Base-by-base conservation (phyloP, 2,797 vertebrate species). In the Semotilus atromaculatus region DNA sequence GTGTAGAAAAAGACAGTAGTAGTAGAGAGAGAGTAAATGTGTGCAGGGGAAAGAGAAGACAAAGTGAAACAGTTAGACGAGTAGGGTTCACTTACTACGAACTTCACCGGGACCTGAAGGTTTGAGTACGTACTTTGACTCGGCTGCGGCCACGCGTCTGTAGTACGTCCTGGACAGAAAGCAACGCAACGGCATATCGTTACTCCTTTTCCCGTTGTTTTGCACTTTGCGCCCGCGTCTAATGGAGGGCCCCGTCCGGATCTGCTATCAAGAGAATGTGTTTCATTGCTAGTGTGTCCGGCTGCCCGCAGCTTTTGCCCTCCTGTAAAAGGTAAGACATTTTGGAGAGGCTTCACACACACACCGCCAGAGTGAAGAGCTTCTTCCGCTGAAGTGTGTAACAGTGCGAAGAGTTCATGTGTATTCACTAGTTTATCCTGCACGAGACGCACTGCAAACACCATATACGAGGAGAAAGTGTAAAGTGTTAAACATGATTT, bases 181-280 rank as follows among this genome's bases (percentile, higher is more conserved):
- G 75, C 38, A 66, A 68, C 40, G 64, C 43, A 38, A 43, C 83
- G 23, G 11, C 53, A 6, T 87, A 80, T 58, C 84, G 81, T 86
- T 67, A 40, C 90, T 86, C 3, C 55, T 73, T 83, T 7, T 67
- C 82, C 84, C 66, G 86, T 89, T 88, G 81, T 23, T 80, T 83
- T 88, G 88, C 90, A 90, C 92, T 92, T 89, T 88, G 88, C 91
- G 92, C 91, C 93, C 92, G 93, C 78, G 91, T 93, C 91, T 94
- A 92, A 96, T 96, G 95, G 95, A 96, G 94, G 95, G 95, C 91
- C 94, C 94, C 73, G 95, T 93, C 80, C 93, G 94, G 95, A 96
- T 95, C 90, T 92, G 90, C 89, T 88, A 87, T n/a, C 88, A 84
- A 89, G 88, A 95, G 91, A 93, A 96, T 95, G 95, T 88, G 88